Percentiles rank a stretch among this genome's conserved stretches.
Evolutionary conservation across 1,140 invertebrate genomes (phyloP).

Genomic region (Reticulitermes speratus): DNA sequence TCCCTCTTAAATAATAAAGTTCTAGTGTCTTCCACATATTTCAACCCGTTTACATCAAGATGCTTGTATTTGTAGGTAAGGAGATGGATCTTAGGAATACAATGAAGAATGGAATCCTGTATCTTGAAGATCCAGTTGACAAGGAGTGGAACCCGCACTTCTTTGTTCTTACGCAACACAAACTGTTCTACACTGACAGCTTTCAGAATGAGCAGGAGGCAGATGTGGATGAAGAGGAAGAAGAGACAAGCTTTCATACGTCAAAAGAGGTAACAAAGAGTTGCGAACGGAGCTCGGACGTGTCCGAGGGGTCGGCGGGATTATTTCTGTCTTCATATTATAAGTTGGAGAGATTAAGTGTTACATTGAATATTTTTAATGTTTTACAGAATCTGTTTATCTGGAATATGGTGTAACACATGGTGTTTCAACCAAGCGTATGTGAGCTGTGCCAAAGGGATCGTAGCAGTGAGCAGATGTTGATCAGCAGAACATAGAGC

Average conservation of each 20-base stretch:
- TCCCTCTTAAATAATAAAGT: no score
- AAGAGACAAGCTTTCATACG: slow-evolving; percentile 45
- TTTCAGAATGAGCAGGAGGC: slow-evolving; percentile 60
- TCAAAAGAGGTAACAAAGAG: slow-evolving; percentile 42
- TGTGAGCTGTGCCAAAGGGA: no score
- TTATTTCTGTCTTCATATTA: background rate
- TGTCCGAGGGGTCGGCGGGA: slow-evolving; percentile 32
- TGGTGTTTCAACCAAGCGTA: background rate
- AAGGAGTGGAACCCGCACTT: slow-evolving; percentile 92
- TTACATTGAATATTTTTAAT: background rate
- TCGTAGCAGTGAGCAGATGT: no score
- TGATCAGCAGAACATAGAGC: no score
- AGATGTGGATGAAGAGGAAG: slow-evolving; percentile 56
- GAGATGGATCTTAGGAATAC: slow-evolving; percentile 86
- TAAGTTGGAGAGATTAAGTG: background rate
- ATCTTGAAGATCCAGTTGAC: slow-evolving; percentile 85
- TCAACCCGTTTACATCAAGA: no score
- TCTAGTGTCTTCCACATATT: no score
- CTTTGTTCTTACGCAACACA: slow-evolving; percentile 88
- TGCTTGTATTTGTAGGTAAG: slow-evolving; percentile 43
- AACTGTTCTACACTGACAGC: slow-evolving; percentile 81
- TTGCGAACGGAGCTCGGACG: background rate
- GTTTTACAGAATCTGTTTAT: background rate
- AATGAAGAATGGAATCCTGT: slow-evolving; percentile 88
- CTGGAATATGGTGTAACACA: background rate